Evolutionary conservation across 2,888 invertebrate species (phyloP), one percentile per base, ranked within the genome.

Genomic region (Entomobrya multifasciata): DNA sequence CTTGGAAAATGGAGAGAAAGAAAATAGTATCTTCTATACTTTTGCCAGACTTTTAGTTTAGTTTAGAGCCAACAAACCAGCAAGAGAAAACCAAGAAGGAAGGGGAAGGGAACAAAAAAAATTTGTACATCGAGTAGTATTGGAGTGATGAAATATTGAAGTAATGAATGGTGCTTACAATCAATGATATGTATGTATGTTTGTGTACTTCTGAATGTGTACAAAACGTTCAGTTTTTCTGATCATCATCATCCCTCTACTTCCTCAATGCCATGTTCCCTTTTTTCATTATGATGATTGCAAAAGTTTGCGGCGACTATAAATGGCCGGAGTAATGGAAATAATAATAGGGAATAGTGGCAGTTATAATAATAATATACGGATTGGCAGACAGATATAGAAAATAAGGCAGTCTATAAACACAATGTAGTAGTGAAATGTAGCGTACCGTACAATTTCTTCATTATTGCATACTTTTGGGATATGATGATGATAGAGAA

Each of bases 251-350:
- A 57, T 57, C 57, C n/a, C 55, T n/a, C 55, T 52, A n/a, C 52
- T 10, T 55, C 57, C 20, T 6, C 25, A 57, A 8, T 5, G 25
- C 25, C 11, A 67, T 20, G 55, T 0, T 44, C 67, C 67, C 67
- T 30, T 79, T 79, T 79, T 79, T 79, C 79, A 79, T 79, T 79
- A 79, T 49, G 65, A 79, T 79, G 79, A 79, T 79, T 79, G 65
- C 65, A 65, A 65, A 79, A 78, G 44, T 78, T 79, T 79, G 30
- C 17, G 65, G 27, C 52, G 30, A 27, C 36, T 70, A 13, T 36
- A 57, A 77, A 77, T 49, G 79, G 65, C 36, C 36, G 36, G 47
- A 65, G 77, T 22, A 41, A 22, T 57, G 47, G 77, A 11, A 41
- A 22, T 57, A 41, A 57, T 41, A 77, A 57, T 41, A 44, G 15